Evolutionary conservation across 2,797 vertebrate species (phyloP).

Genomic region (Enteromius treurensis): DNA sequence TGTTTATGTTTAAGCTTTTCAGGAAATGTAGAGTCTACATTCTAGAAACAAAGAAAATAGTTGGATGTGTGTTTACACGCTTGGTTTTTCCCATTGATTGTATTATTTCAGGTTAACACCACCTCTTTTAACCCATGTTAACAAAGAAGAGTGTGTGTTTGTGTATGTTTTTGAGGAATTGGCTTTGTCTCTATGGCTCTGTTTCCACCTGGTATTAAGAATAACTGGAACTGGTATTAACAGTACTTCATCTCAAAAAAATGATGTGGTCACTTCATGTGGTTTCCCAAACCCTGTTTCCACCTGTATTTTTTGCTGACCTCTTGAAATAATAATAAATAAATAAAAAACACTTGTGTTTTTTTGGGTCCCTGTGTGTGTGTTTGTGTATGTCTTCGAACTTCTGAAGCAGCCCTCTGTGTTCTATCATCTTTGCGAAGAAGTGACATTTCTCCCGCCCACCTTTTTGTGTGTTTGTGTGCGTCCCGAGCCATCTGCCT

Average conservation of each 20-base stretch:
- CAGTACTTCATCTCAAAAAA: neutral
- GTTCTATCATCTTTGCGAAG: neutral
- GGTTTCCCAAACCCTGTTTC: neutral
- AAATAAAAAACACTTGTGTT: neutral
- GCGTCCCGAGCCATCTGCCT: conserved; percentile 59
- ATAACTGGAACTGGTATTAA: too few relatives aligned
- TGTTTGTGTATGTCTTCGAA: too few relatives aligned
- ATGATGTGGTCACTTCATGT: too few relatives aligned
- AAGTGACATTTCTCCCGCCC: conserved; percentile 29
- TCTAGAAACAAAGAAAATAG: neutral
- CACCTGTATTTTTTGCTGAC: neutral
- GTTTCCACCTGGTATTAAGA: neutral
- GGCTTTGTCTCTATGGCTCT: neutral
- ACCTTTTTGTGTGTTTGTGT: conserved; percentile 22
- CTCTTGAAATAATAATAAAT: too few relatives aligned
- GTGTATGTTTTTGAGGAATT: neutral
- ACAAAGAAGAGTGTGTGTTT: neutral
- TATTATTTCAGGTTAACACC: neutral
- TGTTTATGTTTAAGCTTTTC: neutral
- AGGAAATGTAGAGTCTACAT: too few relatives aligned
- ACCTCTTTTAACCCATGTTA: neutral
- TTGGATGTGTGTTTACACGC: neutral
- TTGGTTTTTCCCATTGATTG: neutral
- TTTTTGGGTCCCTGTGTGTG: neutral
- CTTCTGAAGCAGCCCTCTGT: conserved; percentile 11